Conservation (phyloP, 2,113 vertebrate species). For the Coptodon rendalli region DNA sequence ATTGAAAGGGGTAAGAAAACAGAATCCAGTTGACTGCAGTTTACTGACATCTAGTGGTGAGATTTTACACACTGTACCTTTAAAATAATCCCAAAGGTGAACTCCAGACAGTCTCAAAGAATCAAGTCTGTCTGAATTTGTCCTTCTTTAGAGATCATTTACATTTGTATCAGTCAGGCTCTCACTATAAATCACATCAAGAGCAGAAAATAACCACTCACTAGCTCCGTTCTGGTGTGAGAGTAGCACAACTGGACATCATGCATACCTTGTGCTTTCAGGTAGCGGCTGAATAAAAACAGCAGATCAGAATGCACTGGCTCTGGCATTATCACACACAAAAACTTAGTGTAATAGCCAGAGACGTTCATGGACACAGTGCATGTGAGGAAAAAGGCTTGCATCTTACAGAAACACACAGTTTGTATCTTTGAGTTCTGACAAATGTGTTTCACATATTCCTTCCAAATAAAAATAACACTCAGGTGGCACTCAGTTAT, state of each 20-base stretch:
- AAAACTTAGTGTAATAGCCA: rapidly evolving
- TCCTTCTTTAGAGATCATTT: rapidly evolving
- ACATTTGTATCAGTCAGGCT: rapidly evolving
- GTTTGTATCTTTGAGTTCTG: background rate
- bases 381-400: background rate
- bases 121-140: background rate
- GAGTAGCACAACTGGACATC: background rate
- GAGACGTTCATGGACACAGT: background rate
- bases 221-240: background rate
- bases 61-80: background rate
- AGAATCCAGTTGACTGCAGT: background rate
- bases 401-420: background rate
- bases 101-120: background rate
- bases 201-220: background rate
- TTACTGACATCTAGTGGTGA: background rate
- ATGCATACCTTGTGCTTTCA: background rate
- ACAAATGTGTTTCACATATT: background rate
- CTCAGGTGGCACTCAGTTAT: background rate
- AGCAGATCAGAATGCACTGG: background rate
- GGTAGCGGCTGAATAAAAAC: background rate
- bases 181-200: background rate
- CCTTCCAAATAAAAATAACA: background rate
- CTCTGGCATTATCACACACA: background rate
- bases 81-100: background rate
- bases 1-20: background rate